Evolutionary conservation across 2,797 vertebrate species (phyloP), one percentile per base, ranked within the genome.

Genomic region (Sparus aurata): DNA sequence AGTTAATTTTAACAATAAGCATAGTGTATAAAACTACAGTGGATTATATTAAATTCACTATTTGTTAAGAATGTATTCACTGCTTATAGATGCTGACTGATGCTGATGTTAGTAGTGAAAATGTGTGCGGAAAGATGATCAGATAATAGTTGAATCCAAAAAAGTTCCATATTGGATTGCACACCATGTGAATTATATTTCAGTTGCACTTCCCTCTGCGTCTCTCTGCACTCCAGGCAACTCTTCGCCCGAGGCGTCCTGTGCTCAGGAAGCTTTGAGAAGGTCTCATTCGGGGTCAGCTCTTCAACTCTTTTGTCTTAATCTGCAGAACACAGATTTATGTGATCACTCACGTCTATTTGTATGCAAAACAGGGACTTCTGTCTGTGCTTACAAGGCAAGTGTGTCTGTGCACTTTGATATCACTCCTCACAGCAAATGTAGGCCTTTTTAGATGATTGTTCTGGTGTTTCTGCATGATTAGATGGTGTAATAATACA

Each of bases 241-340:
- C 55, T 82, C 64, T 63, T 49, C 47, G 88, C 89, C 86, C 0
- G 65, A 62, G 79, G 89, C 81, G 2, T 76, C 58, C 79, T 61
- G 80, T 10, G 61, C 76, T 30, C 64, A 77, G 57, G 67, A 73
- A 25, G 82, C 87, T 90, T 89, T 90, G 79, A 91, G 88, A 86
- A 12, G 0, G 43, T 75, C 80, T 89, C 79, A 79, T 78, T 75
- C 63, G 73, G 86, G 78, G 71, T 84, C 84, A 69, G 67, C 83
- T 89, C 82, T 73, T 86, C 79, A 90, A 78, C 70, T 80, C 85
- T 84, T 38, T 81, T 83, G 77, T 88, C 80, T 85, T 90, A 87
- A 92, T 90, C 89, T 89, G 79, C 73, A 85, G 83, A 92, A 86
- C 85, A 30, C 75, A 85, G 58, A 59, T 77, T 89, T 86, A 90